Percentiles rank a stretch among this genome's conserved stretches.
Evolutionary conservation across 2,888 invertebrate genomes (phyloP).

Genomic region (Ptychoptera contaminata): DNA sequence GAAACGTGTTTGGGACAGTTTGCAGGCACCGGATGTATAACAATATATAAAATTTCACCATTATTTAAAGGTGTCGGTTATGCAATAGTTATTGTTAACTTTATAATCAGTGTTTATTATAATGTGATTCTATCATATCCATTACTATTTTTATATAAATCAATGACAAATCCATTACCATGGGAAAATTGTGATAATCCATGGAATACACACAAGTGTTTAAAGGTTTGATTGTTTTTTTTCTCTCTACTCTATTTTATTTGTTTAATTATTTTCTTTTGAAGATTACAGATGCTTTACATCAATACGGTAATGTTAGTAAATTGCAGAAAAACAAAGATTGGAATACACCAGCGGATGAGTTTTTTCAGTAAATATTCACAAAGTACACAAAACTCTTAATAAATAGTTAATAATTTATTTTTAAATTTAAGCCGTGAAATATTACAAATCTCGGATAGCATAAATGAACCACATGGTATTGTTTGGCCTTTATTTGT

Average conservation of each 20-base stretch:
- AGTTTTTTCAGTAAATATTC: constrained; percentile 61
- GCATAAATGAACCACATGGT: constrained; percentile 56
- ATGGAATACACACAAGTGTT: constrained; percentile 70
- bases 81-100: constrained; percentile 63
- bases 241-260: no score
- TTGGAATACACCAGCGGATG: constrained; percentile 53
- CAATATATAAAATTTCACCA: constrained; percentile 65
- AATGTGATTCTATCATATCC: constrained; percentile 77
- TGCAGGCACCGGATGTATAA: constrained; percentile 64
- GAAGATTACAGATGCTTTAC: no score
- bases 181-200: constrained; percentile 63
- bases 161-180: constrained; percentile 48
- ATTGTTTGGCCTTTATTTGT: constrained; percentile 69
- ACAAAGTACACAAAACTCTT: neutral
- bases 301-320: no score
- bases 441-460: constrained; percentile 57
- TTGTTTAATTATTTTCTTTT: no score
- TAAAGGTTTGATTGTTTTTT: constrained; percentile 31
- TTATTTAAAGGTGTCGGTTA: constrained; percentile 83
- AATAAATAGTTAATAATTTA: neutral
- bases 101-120: constrained; percentile 70
- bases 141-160: constrained; percentile 57
- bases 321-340: no score
- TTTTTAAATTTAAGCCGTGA: constrained; percentile 44
- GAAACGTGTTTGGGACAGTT: constrained; percentile 79